Base-by-base conservation (phyloP, 1,140 invertebrate genomes). In the Drosophila bocqueti region DNA sequence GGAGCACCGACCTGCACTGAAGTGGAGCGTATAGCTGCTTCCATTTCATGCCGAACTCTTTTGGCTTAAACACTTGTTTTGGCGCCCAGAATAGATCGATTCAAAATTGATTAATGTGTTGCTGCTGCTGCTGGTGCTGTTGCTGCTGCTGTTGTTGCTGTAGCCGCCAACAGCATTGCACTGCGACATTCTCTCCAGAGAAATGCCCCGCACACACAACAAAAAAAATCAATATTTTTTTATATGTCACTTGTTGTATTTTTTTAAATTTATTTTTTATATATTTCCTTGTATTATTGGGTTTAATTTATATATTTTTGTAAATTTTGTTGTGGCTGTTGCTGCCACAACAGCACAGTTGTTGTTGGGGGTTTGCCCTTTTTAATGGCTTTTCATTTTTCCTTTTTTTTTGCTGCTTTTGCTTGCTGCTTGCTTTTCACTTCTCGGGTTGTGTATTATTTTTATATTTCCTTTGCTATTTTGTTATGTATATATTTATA, bases 11-110 rank as follows among this genome's bases (percentile, higher is more conserved):
- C 92, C 82, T 93, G 92, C 92, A 93, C 92, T 89, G 91, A 92
- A 93, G 92, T 86, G 86, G 92, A 91, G 89, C 92, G 92, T 84
- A 93, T 92, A 85, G 92, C 92, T 91, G 92, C 92, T 93, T 93
- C 92, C 92, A 93, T 93, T 91, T 93, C 92, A 93, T 93, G 92
- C 92, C 92, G 92, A 93, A 90, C 86, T 90, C 82, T 90, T 90
- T 90, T 90, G 79, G 85, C 85, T 89, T 89, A 89, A 89, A 89
- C 84, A 89, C 85, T 85, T 89, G 84, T 89, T 90, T 89, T 90
- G 85, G 76, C 85, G 54, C 81, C 77, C 81, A 84, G 81, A 84
- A 81, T 62, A 50, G 31, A 76, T 50, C 42, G 67, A 36, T 42
- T 66, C 55, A 61, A 65, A 59, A 45, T 65, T 64, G 55, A 18